Conservation (phyloP, 2,113 vertebrate species). For the Lutjanus erythropterus region DNA sequence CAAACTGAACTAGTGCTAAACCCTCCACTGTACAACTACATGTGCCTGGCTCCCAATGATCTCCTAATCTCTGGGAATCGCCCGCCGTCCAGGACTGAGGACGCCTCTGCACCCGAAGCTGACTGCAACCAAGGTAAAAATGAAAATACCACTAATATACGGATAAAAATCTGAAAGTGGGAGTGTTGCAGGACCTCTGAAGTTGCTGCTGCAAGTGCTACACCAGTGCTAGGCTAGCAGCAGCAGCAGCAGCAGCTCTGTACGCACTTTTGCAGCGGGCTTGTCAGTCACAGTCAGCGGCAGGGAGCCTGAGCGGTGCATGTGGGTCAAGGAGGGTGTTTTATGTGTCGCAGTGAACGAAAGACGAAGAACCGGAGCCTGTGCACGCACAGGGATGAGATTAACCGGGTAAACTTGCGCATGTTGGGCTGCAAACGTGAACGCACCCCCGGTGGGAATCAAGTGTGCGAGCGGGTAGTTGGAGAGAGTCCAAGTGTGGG, state of each 20-base stretch:
- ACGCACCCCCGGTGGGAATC: slow-evolving; percentile 51
- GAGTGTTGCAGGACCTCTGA: slow-evolving; percentile 41
- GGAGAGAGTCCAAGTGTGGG: slow-evolving; percentile 45
- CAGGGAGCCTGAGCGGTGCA: slow-evolving; percentile 35
- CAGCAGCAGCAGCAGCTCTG: slow-evolving; percentile 25
- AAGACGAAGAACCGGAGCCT: neutral
- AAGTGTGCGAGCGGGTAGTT: slow-evolving; percentile 47
- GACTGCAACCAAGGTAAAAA: slow-evolving; percentile 80
- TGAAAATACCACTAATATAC: neutral
- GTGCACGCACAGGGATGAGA: slow-evolving; percentile 8
- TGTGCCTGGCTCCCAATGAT: slow-evolving; percentile 81
- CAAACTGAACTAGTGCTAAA: slow-evolving; percentile 68
- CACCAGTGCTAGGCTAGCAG: slow-evolving; percentile 61
- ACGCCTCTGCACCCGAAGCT: slow-evolving; percentile 74
- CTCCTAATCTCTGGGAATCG: slow-evolving; percentile 73
- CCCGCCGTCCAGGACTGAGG: slow-evolving; percentile 75
- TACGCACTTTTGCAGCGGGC: slow-evolving; percentile 75
- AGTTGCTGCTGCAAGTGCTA: slow-evolving; percentile 54
- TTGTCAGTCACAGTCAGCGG: slow-evolving; percentile 59
- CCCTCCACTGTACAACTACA: slow-evolving; percentile 69
- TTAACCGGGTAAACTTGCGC: slow-evolving; percentile 53
- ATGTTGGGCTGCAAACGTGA: slow-evolving; percentile 50
- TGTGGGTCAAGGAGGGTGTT: slow-evolving; percentile 46
- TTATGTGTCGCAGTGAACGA: slow-evolving; percentile 5
- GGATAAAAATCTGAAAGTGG: slow-evolving; percentile 7